Conservation (phyloP, 2,113 vertebrate species). For the Chaetura pelagica region DNA sequence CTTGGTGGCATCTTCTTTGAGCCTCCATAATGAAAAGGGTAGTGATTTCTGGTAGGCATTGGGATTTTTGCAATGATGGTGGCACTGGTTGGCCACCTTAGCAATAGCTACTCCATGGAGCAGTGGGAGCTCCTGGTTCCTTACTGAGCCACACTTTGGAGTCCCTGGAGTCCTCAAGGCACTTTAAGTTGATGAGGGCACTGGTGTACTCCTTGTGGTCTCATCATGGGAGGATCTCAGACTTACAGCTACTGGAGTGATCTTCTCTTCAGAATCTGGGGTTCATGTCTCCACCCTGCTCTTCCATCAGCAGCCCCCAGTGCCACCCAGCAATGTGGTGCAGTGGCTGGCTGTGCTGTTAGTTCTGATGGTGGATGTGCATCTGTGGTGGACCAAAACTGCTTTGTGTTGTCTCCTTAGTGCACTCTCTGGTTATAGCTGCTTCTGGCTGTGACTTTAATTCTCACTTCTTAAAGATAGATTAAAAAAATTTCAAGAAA, state of each 20-base stretch:
- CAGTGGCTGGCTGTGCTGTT: background rate
- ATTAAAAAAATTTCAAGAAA: background rate
- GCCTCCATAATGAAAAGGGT: background rate
- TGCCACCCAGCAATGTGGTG: background rate
- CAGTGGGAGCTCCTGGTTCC: background rate
- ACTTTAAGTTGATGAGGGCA: background rate
- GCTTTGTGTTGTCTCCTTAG: rapidly evolving
- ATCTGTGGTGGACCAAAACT: background rate
- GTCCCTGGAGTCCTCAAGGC: background rate
- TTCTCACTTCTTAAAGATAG: background rate
- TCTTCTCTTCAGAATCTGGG: background rate
- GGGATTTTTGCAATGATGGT: background rate
- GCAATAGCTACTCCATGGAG: background rate
- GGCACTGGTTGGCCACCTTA: background rate
- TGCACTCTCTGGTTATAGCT: background rate
- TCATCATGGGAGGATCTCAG: background rate
- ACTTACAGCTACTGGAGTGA: background rate
- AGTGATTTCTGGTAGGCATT: background rate
- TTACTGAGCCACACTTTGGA: background rate
- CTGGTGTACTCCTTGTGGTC: background rate
- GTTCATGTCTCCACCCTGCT: background rate
- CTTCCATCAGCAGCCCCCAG: background rate
- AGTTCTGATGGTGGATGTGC: background rate
- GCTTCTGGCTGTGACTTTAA: background rate
- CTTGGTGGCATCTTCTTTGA: background rate